Base-by-base conservation (phyloP, 2,113 vertebrate species). In the Cyanistes caeruleus region DNA sequence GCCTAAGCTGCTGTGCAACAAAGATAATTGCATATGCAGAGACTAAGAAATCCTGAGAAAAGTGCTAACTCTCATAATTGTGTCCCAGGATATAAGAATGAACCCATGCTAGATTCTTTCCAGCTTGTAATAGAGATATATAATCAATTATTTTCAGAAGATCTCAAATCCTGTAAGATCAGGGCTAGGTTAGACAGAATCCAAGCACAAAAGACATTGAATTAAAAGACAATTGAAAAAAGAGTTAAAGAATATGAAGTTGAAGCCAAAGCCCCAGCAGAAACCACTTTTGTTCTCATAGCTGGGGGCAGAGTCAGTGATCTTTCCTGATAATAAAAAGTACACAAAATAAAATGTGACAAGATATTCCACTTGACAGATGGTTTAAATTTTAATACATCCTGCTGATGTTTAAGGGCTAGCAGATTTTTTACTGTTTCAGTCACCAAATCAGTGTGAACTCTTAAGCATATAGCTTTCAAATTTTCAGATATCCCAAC, bases 281-380 rank as follows among this genome's bases (percentile, higher is more conserved):
- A 91, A 93, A 62, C 41, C 0, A 0, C 51, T 86, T 94, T 90
- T 92, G n/a, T 80, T 90, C 75, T 86, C 35, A 15, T 46, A 92
- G 70, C 82, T 92, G 28, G 23, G 43, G 74, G 69, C 64, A 79
- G 77, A 91, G 64, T 79, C 75, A 83, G 4, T 73, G 48, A 52
- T 89, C 84, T 78, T 67, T 91, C n/a, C 56, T 68, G 76, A 94
- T 89, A 84, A 91, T 39, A 89, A 89, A 88, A 89, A 67, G 56
- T 74, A 96, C 95, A 94, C 52, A 94, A 91, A 95, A 92, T 85
- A 91, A 95, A 93, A 91, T 51, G 41, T 88, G 75, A 86, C 75
- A 90, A 76, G 67, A 43, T 70, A 64, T 64, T 95, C 46, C 15
- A 92, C 41, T 73, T 90, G 67, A 93, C 85, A 93, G 58, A 92